These are phyloP conservation scores for Phengaris alcon DNA, from an alignment of 2,888 invertebrate genomes.

Conservation along the genomic window DNA sequence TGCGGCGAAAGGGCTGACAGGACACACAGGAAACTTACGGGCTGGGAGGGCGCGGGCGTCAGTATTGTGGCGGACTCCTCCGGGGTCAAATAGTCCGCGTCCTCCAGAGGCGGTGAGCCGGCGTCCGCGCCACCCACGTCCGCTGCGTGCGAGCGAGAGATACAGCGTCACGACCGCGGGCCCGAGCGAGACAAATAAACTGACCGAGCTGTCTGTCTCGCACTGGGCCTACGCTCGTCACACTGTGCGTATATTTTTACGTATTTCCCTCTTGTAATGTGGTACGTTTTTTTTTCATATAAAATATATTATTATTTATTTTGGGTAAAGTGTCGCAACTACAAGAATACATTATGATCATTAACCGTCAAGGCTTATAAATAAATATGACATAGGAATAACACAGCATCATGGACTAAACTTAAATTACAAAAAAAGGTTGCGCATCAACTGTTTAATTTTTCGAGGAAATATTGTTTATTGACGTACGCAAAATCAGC, in stretches of 20 bases:
- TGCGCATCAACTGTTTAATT: too few species aligned
- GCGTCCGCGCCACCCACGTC: slow-evolving; percentile 51
- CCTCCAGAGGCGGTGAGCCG: slow-evolving; percentile 78
- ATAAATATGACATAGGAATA: not conserved
- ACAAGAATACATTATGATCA: not conserved
- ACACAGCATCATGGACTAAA: not conserved
- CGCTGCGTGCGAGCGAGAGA: slow-evolving; percentile 38
- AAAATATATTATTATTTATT: not conserved
- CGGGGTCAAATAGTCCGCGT: slow-evolving; percentile 89
- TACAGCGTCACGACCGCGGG: slow-evolving; percentile 5
- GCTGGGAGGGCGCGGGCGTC: slow-evolving; percentile 70
- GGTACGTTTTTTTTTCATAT: not conserved
- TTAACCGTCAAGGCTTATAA: not conserved
- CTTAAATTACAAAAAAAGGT: too few species aligned
- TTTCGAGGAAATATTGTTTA: too few species aligned
- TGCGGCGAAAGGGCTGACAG: slow-evolving; percentile 19
- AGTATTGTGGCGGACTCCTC: slow-evolving; percentile 85
- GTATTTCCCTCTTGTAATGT: not conserved
- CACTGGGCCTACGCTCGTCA: not conserved
- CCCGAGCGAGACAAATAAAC: not conserved
- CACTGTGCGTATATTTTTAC: not conserved
- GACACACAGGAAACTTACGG: slow-evolving; percentile 54
- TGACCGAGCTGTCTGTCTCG: not conserved
- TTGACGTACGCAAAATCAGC: not conserved
- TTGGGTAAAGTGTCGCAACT: not conserved